Percentiles rank a stretch among this genome's conserved stretches.
Evolutionary conservation across 2,888 invertebrate genomes (phyloP).

Genomic region (Hetaerina titia): DNA sequence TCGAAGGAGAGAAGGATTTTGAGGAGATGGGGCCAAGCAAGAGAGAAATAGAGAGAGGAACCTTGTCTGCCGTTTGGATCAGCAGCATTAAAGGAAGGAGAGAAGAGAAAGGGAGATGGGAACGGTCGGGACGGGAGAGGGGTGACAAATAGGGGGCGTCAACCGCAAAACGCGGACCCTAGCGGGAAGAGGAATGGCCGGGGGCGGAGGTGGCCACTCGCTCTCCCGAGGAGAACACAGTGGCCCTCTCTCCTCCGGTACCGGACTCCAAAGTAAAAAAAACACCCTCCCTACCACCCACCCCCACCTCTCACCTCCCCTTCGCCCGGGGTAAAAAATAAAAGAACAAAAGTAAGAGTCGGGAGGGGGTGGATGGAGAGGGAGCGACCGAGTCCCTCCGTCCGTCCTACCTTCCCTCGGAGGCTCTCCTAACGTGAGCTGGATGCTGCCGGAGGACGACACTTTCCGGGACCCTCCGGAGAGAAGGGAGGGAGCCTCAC

Average conservation of each 20-base stretch:
- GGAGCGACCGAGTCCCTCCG: neutral
- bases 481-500: neutral
- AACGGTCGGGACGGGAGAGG: neutral
- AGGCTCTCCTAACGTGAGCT: neutral
- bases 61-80: slow-evolving; percentile 30
- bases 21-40: neutral
- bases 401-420: neutral
- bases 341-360: neutral
- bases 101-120: neutral
- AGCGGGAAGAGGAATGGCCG: slow-evolving; percentile 40
- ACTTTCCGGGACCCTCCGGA: neutral
- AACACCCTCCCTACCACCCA: neutral
- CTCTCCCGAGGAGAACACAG: neutral
- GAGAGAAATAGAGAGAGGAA: neutral
- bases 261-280: neutral
- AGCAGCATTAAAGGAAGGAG: neutral
- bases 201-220: neutral
- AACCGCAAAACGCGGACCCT: slow-evolving; percentile 49
- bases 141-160: slow-evolving; percentile 63
- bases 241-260: neutral
- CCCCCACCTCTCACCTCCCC: neutral
- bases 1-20: neutral
- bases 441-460: slow-evolving; percentile 16
- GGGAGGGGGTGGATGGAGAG: neutral
- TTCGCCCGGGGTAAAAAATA: neutral